Conservation (phyloP, 2,888 invertebrate genomes). For the Dioctria rufipes region DNA sequence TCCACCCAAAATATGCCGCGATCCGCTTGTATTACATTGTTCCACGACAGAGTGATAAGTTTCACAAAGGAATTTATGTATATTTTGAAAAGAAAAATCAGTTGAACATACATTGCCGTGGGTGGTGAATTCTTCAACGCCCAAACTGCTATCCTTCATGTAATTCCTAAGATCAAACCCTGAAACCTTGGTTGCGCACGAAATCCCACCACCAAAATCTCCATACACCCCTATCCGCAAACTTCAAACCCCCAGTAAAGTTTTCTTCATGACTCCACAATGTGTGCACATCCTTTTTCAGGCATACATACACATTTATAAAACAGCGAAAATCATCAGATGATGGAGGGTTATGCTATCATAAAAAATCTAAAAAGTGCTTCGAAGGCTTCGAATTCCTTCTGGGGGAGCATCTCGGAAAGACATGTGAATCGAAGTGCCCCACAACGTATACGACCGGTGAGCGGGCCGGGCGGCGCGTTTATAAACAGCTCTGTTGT, state of each 20-base stretch:
- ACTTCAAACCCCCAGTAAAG: too few relatives aligned
- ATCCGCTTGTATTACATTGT: neutral
- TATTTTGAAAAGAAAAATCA: slow-evolving; percentile 40
- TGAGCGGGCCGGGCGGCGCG: neutral
- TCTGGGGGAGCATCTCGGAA: neutral
- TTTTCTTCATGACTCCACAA: too few relatives aligned
- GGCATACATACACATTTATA: neutral
- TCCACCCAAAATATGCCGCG: neutral
- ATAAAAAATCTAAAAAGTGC: slow-evolving; percentile 49
- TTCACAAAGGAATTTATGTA: slow-evolving; percentile 38
- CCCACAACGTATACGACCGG: neutral
- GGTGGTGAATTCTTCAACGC: neutral
- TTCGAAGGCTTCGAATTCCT: slow-evolving; percentile 3
- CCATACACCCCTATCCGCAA: neutral
- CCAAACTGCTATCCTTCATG: neutral
- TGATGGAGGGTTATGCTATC: slow-evolving; percentile 34
- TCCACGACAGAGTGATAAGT: slow-evolving; percentile 33
- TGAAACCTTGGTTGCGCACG: neutral
- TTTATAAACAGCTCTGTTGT: neutral
- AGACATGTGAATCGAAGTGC: too few relatives aligned
- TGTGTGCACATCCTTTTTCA: neutral
- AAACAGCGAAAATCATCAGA: slow-evolving; percentile 37
- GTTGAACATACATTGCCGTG: slow-evolving; percentile 6
- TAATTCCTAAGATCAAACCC: slow-evolving; percentile 30
- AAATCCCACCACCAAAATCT: neutral